phyloP scores from a whole-genome alignment of 2,113 vertebrate genomes.

The Gnathonemus longibarbis region DNA sequence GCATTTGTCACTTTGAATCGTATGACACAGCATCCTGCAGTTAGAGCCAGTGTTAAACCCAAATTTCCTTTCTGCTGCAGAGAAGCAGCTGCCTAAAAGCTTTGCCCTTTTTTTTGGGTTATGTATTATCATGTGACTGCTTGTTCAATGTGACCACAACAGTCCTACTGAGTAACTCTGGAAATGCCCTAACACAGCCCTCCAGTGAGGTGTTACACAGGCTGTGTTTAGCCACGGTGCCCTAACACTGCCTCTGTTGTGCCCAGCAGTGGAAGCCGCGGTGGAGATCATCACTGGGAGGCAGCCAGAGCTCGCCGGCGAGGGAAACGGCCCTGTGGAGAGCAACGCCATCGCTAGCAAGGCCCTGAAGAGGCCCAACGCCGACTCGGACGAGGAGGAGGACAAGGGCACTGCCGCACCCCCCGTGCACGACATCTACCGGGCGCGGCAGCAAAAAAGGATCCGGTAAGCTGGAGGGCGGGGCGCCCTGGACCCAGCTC shows the following conservation, averaged over 20 bases:
- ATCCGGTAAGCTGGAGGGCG: constrained; percentile 73
- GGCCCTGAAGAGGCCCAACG: constrained; percentile 88
- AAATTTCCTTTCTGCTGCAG: not conserved
- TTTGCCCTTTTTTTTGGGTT: not conserved
- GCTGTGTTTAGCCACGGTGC: not conserved
- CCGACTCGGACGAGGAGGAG: constrained; percentile 93
- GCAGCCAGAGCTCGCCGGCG: constrained; percentile 72
- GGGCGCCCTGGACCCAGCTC: not conserved
- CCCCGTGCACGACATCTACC: constrained; percentile 95
- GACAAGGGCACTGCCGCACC: constrained; percentile 92
- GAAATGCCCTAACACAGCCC: not conserved
- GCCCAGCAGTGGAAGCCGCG: constrained; percentile 85
- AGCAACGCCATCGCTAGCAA: constrained; percentile 76
- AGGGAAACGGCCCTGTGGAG: constrained; percentile 88
- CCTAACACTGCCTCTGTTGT: not conserved
- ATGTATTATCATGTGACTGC: not conserved
- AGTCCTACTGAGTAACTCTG: not conserved
- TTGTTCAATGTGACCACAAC: not conserved
- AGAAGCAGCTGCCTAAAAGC: not conserved
- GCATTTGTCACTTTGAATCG: not conserved
- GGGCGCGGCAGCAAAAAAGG: constrained; percentile 92
- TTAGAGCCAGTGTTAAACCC: not conserved
- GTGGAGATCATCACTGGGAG: constrained; percentile 85
- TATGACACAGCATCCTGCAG: not conserved
- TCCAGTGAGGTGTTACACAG: not conserved